Evolutionary conservation across 2,888 invertebrate genomes (phyloP), one percentile per base, ranked within the genome.

Genomic region (Cyclophora albipunctata): DNA sequence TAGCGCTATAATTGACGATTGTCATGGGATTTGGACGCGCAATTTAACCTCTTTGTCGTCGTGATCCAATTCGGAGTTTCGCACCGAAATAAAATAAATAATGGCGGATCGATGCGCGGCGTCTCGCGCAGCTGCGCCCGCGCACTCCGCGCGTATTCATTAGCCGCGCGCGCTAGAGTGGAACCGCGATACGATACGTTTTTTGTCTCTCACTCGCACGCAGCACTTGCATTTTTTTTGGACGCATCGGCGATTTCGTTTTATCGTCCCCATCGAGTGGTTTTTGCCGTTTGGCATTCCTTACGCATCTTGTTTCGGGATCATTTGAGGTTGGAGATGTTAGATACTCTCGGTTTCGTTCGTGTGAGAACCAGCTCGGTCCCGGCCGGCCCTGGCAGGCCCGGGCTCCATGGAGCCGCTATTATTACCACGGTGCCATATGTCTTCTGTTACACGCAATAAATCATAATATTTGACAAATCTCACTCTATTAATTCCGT

Each of bases 51-150:
- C 83, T 82, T 84, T 84, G 87, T 86, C 78, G 71, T 77, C 73
- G 69, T 81, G 83, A 85, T 85, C 84, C 84, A 85, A 84, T 85
- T 85, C 78, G 73, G 71, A 60, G 75, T 81, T 84, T 85, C 83
- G 83, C 84, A 82, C 85, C 83, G 80, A 81, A 84, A 82, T 83
- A 82, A 84, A 84, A 87, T 84, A 87, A 84, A 85, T 86, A 85
- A 85, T 84, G 81, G 81, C 77, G 78, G 81, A 81, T 75, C 73
- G 75, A 73, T 71, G 70, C 64, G 71, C 65, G 63, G 64, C 63
- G 69, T 64, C 62, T 69, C 69, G 69, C 70, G 83, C 86, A 84
- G 84, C 83, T 82, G 86, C 85, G 81, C 73, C 66, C 62, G 83
- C 81, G 81, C 81, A 75, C 57, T 48, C 69, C 66, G 67, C 70